A percentile compares a stretch with the other conserved stretches of the same genome.
These are phyloP conservation scores for Baccha elongata DNA, from an alignment of 2,888 invertebrate genomes.

Conservation along the genomic window DNA sequence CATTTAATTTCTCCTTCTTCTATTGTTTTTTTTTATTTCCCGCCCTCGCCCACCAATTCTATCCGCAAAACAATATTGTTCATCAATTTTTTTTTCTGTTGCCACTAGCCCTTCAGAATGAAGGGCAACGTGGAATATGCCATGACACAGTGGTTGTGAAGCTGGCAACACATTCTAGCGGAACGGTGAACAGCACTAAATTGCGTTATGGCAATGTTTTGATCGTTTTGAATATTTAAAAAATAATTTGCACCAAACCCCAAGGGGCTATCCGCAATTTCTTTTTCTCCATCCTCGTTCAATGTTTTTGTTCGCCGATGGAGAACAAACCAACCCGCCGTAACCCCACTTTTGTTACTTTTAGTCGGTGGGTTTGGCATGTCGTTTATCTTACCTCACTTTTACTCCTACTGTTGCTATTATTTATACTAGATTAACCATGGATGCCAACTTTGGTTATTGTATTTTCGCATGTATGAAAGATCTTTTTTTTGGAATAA, in stretches of 20 bases:
- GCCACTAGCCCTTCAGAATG: constrained; percentile 42
- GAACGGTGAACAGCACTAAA: constrained; percentile 72
- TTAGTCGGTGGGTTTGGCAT: constrained; percentile 64
- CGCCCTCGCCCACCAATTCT: neutral
- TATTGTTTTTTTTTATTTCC: constrained; percentile 31
- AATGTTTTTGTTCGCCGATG: constrained; percentile 1
- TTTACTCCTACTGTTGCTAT: constrained; percentile 4
- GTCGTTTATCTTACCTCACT: constrained; percentile 64
- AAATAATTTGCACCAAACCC: constrained; percentile 75
- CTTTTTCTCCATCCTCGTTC: constrained; percentile 52
- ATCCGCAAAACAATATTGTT: constrained; percentile 65
- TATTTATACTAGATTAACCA: neutral
- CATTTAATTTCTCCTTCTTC: constrained; percentile 70
- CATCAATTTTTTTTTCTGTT: constrained; percentile 36
- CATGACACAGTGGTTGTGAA: constrained; percentile 18
- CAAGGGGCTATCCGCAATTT: constrained; percentile 71
- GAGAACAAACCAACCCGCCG: neutral
- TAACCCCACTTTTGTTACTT: constrained; percentile 58
- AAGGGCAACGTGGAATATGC: constrained; percentile 32
- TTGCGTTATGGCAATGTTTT: constrained; percentile 75
- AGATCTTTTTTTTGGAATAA: too few species aligned
- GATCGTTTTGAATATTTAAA: constrained; percentile 76
- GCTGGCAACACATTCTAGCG: constrained; percentile 55
- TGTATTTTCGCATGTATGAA: too few species aligned
- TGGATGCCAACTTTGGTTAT: neutral